Evolutionary conservation across 2,888 invertebrate species (phyloP).

Genomic region (Tortrix viridana): DNA sequence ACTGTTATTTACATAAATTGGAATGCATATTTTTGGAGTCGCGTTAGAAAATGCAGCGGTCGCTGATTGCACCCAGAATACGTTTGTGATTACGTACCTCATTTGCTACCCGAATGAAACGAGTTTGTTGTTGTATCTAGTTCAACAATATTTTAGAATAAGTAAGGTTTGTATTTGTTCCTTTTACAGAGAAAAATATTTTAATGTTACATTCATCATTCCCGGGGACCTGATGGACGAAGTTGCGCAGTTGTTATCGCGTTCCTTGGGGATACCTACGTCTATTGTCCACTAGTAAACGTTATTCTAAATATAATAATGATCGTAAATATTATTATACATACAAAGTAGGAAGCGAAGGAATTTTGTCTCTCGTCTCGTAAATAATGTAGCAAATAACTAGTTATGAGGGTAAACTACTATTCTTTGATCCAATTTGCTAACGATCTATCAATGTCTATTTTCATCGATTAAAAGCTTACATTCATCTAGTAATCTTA

Average conservation of each 20-base stretch:
- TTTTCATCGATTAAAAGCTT: conserved; percentile 12
- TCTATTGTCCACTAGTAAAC: no score
- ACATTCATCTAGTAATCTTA: background rate
- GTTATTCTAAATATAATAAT: no score
- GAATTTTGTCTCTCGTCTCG: no score
- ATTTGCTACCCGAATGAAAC: conserved; percentile 42
- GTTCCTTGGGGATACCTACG: no score
- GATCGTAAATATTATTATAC: no score
- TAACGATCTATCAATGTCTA: background rate
- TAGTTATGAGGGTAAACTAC: background rate
- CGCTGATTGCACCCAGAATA: conserved; percentile 16
- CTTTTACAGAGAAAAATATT: background rate
- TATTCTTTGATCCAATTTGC: background rate
- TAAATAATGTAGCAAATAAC: no score
- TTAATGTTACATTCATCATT: background rate
- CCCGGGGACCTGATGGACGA: no score
- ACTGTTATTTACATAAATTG: conserved; percentile 17
- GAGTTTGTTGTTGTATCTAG: conserved; percentile 39
- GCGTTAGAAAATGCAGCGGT: conserved; percentile 18
- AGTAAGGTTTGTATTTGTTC: background rate
- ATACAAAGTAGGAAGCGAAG: no score
- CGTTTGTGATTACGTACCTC: conserved; percentile 27
- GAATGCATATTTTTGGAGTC: conserved; percentile 18
- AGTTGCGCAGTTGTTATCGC: no score
- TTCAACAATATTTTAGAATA: conserved; percentile 21